Conservation (phyloP, 2,888 invertebrate genomes). For the Hyposoter dolosus region DNA sequence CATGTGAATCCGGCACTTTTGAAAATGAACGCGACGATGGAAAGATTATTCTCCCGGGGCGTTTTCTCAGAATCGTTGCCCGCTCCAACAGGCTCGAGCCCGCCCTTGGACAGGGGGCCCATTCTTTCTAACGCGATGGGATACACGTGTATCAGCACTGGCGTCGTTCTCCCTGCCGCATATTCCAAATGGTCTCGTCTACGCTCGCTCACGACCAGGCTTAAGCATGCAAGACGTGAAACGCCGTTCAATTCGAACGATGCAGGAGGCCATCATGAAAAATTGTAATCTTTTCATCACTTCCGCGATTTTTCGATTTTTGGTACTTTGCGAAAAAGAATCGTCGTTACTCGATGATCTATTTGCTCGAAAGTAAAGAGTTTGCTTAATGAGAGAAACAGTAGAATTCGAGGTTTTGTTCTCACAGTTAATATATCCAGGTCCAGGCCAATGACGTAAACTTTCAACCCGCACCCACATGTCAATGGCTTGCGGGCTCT, state of each 20-base stretch:
- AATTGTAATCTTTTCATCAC: neutral
- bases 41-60: slow-evolving; percentile 57
- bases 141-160: slow-evolving; percentile 10
- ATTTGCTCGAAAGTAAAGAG: slow-evolving; percentile 19
- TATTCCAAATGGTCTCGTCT: slow-evolving; percentile 28
- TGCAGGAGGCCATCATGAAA: neutral
- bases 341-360: slow-evolving; percentile 20
- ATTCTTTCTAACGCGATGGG: slow-evolving; percentile 35
- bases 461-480: slow-evolving; percentile 50
- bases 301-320: neutral
- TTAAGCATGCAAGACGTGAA: neutral
- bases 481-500: slow-evolving; percentile 34
- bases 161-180: slow-evolving; percentile 40
- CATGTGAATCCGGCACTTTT: slow-evolving; percentile 37
- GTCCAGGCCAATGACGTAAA: slow-evolving; percentile 37
- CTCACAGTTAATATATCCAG: slow-evolving; percentile 33
- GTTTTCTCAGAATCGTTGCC: slow-evolving; percentile 51
- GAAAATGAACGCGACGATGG: slow-evolving; percentile 30
- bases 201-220: slow-evolving; percentile 4
- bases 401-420: slow-evolving; percentile 24
- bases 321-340: slow-evolving; percentile 19
- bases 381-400: slow-evolving; percentile 32
- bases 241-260: neutral
- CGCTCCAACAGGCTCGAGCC: slow-evolving; percentile 47
- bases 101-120: slow-evolving; percentile 27